Evolutionary conservation across 2,888 invertebrate genomes (phyloP), one percentile per base, ranked within the genome.

Genomic region (Ophion ventricosus): DNA sequence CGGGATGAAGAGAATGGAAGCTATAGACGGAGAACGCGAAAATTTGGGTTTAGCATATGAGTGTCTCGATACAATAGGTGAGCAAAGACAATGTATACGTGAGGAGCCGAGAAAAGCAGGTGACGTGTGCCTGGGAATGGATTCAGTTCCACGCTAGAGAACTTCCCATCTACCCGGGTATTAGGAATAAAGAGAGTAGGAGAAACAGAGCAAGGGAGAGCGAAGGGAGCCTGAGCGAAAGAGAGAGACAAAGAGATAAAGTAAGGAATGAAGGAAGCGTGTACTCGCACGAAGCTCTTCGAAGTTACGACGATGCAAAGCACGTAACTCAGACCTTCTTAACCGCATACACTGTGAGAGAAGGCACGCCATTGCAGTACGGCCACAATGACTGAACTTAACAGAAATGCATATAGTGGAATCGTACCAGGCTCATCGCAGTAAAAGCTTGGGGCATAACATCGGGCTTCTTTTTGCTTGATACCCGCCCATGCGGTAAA

Each of bases 321-420:
- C 85, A 86, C 87, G 84, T 87, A 87, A 86, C 85, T 87, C 82
- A 86, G 81, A 80, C 82, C 82, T 81, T 85, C 86, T 87, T 84
- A 87, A 87, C 87, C 84, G 69, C 86, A 85, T n/a, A n/a, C 17
- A 77, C 69, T 59, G 49, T 10, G 59, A 67, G 40, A 61, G 67
- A 54, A 40, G 56, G 40, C 40, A 69, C 35, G 49, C 66, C 25
- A 78, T 72, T 61, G 73, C 40, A 14, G 70, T 64, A 76, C 25
- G 20, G 20, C 40, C 26, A 72, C 66, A 8, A 7, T 40, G 59
- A 43, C 29, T 74, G 73, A 67, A 74, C 66, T 43, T 74, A 67
- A 57, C 66, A 74, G 73, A 74, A 74, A 74, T 26, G 70, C 59
- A 66, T 77, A 63, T 70, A 76, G 67, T 25, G 49, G 59, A 77